These are phyloP conservation scores for Pao palembangensis DNA, from an alignment of 2,113 vertebrate species.

Conservation along the genomic window DNA sequence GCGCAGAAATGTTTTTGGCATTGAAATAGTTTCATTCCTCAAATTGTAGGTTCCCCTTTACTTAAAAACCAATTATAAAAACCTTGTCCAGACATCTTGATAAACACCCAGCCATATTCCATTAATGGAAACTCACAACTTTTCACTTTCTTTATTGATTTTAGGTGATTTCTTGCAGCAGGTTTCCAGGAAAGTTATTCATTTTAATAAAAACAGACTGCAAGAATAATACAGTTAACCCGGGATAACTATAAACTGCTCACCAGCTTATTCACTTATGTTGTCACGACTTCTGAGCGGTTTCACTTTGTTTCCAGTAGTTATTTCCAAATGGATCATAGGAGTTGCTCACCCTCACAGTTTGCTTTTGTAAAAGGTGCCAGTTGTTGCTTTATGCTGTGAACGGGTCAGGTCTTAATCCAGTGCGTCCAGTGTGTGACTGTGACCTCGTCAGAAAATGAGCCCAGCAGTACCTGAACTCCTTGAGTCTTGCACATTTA, in stretches of 20 bases:
- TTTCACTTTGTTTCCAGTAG: slow-evolving; percentile 32
- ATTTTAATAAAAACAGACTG: slow-evolving; percentile 57
- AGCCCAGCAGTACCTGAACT: no score
- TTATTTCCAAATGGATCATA: slow-evolving; percentile 52
- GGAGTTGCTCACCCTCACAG: slow-evolving; percentile 38
- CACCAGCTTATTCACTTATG: slow-evolving; percentile 37
- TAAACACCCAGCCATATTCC: slow-evolving; percentile 27
- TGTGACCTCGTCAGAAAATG: no score
- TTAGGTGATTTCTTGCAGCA: slow-evolving; percentile 54
- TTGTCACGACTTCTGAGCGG: slow-evolving; percentile 51
- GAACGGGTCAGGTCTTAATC: slow-evolving; percentile 18
- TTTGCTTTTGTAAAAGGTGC: slow-evolving; percentile 26
- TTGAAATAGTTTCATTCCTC: slow-evolving; percentile 9
- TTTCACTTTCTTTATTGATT: slow-evolving; percentile 53
- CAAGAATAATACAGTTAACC: slow-evolving; percentile 61
- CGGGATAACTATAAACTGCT: slow-evolving; percentile 48
- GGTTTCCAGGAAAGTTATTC: slow-evolving; percentile 53
- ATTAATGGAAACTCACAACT: slow-evolving; percentile 32
- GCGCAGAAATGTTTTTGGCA: not conserved
- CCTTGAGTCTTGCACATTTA: no score
- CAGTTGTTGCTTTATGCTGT: no score
- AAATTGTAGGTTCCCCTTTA: slow-evolving; percentile 27
- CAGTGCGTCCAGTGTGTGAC: slow-evolving; percentile 1
- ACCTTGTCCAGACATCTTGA: slow-evolving; percentile 10
- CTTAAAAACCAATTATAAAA: slow-evolving; percentile 37